Evolutionary conservation across 92 coral and sea anemone species (phyloP).

Genomic region (Plumapathes pennacea): DNA sequence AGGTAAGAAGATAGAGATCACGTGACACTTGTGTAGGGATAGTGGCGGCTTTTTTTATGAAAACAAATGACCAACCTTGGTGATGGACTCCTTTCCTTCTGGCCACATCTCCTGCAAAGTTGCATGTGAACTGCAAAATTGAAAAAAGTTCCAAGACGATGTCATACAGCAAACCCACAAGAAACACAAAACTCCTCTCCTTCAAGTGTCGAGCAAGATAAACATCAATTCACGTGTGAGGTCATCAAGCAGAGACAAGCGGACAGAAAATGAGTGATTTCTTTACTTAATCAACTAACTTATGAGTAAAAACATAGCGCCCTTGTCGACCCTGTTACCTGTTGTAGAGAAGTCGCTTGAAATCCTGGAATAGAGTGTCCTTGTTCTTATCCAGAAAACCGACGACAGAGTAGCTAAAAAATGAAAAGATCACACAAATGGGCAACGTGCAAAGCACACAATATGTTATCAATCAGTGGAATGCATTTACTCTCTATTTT

Average conservation of each 20-base stretch:
- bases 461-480: no score
- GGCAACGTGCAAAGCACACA: no score
- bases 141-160: not conserved
- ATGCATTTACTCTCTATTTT: no score
- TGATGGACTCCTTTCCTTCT: constrained; percentile 89
- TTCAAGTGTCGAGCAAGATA: no score
- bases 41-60: not conserved
- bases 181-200: not conserved
- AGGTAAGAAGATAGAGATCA: not conserved
- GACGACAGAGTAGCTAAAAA: constrained; percentile 69
- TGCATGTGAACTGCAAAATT: constrained; percentile 59
- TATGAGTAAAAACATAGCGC: no score
- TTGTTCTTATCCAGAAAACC: constrained; percentile 95
- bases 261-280: not conserved
- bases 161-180: not conserved
- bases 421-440: not conserved
- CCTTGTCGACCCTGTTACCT: constrained; percentile 64
- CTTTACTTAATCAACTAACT: no score
- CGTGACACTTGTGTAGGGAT: not conserved
- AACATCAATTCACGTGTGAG: no score
- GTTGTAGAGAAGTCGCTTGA: constrained; percentile 89
- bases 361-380: constrained; percentile 90
- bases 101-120: constrained; percentile 97
- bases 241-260: not conserved
- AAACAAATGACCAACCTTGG: constrained; percentile 51